Evolutionary conservation across 2,888 invertebrate genomes (phyloP).

Genomic region (Rhingia campestris): DNA sequence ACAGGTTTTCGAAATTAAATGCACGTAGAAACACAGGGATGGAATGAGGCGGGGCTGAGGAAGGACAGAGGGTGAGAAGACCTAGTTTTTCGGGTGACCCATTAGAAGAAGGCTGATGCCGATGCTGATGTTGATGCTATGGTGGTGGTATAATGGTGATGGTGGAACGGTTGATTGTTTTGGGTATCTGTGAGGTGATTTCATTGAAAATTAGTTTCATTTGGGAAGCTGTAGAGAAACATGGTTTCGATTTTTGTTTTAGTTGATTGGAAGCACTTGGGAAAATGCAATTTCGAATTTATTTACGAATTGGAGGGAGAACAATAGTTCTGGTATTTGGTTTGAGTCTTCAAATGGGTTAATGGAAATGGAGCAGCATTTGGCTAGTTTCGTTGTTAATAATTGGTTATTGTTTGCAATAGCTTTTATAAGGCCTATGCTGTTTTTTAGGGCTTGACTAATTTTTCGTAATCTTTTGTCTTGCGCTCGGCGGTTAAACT

Average conservation of each 20-base stretch:
- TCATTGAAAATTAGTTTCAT: slow-evolving; percentile 43
- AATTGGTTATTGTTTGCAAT: not conserved
- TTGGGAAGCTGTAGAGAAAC: slow-evolving; percentile 24
- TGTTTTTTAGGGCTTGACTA: not conserved
- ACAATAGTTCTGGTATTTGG: not conserved
- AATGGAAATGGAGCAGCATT: not conserved
- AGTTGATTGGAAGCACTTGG: slow-evolving; percentile 53
- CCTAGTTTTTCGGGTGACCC: slow-evolving; percentile 58
- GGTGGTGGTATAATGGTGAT: too few species aligned
- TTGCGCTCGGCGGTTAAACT: too few species aligned
- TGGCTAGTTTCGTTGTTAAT: not conserved
- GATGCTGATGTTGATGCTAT: not conserved
- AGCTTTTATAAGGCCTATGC: not conserved
- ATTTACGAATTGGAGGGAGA: not conserved
- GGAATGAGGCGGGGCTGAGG: not conserved
- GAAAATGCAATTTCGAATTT: slow-evolving; percentile 38
- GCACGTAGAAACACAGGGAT: slow-evolving; percentile 38
- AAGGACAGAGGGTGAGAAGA: slow-evolving; percentile 7
- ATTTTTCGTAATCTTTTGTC: not conserved
- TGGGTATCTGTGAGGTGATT: slow-evolving; percentile 35
- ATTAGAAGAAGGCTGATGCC: slow-evolving; percentile 12
- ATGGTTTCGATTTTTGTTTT: slow-evolving; percentile 9
- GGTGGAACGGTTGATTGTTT: slow-evolving; percentile 30
- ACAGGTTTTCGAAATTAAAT: slow-evolving; percentile 63
- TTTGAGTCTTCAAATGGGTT: not conserved